These are phyloP conservation scores for Grammomys surdaster DNA, from an alignment of 2,113 vertebrate species.

Conservation along the genomic window DNA sequence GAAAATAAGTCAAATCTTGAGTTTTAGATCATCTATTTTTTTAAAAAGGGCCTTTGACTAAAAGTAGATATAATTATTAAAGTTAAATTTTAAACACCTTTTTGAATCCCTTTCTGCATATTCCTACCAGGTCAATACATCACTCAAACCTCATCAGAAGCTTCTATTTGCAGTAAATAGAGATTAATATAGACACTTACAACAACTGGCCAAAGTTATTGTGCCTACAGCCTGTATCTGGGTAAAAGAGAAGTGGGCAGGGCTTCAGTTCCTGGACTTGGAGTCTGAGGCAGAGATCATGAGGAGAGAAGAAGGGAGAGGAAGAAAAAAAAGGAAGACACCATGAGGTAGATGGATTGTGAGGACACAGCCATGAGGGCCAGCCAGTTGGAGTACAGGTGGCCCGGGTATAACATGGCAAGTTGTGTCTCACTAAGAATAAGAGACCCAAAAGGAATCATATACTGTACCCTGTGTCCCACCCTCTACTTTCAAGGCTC, in stretches of 20 bases:
- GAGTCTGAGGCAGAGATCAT: no score
- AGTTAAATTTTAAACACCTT: background rate
- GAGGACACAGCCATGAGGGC: no score
- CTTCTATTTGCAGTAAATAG: background rate
- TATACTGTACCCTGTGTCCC: no score
- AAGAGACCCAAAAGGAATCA: background rate
- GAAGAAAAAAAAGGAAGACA: no score
- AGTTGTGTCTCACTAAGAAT: background rate
- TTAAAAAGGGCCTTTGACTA: background rate
- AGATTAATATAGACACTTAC: background rate
- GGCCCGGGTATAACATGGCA: no score
- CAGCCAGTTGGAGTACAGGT: no score
- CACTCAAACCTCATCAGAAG: background rate
- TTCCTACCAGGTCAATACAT: background rate
- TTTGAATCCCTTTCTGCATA: background rate
- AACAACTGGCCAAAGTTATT: background rate
- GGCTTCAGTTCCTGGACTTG: no score
- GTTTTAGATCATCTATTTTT: background rate
- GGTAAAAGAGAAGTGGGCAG: no score
- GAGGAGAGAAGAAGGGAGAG: no score
- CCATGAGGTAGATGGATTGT: no score
- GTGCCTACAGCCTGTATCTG: no score
- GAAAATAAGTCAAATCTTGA: background rate
- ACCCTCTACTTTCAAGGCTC: background rate
- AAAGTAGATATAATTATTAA: constrained; percentile 1